phyloP scores from a whole-genome alignment of 2,113 vertebrate genomes.

The Nothocercus julius region DNA sequence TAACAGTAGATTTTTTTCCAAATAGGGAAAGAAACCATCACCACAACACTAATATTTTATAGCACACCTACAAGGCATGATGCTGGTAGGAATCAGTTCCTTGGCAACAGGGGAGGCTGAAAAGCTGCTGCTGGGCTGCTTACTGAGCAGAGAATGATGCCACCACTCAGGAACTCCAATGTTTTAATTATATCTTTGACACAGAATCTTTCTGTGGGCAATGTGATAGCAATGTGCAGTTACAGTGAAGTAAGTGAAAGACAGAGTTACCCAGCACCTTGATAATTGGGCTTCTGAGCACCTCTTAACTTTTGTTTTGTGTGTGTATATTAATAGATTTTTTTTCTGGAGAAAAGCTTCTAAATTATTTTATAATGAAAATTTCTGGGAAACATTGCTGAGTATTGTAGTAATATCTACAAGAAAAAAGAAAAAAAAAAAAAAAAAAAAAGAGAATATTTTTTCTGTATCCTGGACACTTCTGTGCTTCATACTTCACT shows the following conservation, averaged over 20 bases:
- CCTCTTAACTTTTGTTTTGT: background rate
- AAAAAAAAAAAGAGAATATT: too few species aligned
- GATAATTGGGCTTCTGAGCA: background rate
- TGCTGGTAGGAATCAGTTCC: background rate
- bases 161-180: background rate
- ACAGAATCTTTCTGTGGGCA: background rate
- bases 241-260: background rate
- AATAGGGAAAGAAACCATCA: background rate
- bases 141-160: background rate
- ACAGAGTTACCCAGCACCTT: background rate
- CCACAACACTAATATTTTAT: background rate
- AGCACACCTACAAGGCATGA: background rate
- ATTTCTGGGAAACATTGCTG: background rate
- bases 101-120: background rate
- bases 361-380: background rate
- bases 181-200: background rate
- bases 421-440: too few species aligned
- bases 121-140: background rate
- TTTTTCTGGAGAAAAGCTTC: background rate
- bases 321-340: background rate
- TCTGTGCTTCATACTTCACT: background rate
- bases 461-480: background rate
- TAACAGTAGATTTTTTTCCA: background rate
- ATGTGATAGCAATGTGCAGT: background rate
- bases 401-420: background rate